A percentile compares a stretch with the other conserved stretches of the same genome.
These are phyloP conservation scores for Aphaenogaster ashmeadi DNA, from an alignment of 1,140 invertebrate species.

Conservation along the genomic window DNA sequence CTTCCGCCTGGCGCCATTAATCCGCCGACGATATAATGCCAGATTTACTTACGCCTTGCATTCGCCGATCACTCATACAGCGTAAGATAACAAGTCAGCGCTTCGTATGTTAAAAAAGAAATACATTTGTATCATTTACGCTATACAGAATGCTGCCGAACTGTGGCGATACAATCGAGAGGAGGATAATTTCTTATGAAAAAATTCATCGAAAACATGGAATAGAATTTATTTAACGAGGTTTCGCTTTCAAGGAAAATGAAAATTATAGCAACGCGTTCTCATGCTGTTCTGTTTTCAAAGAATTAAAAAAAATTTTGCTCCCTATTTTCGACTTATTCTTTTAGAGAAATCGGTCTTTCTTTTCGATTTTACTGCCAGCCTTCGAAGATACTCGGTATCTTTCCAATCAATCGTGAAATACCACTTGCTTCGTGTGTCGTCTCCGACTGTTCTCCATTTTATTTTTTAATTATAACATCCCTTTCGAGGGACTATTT, in stretches of 20 bases:
- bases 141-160: background rate
- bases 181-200: background rate
- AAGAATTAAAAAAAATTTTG: background rate
- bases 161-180: background rate
- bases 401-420: conserved; percentile 5
- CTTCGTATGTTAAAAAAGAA: background rate
- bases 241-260: background rate
- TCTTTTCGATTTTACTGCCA: background rate
- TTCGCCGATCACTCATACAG: background rate
- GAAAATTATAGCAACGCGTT: background rate
- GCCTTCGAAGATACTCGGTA: background rate
- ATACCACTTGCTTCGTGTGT: background rate
- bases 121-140: background rate
- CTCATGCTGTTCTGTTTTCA: background rate
- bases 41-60: conserved; percentile 11
- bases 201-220: background rate
- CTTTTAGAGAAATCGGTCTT: background rate
- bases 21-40: conserved; percentile 25
- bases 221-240: background rate
- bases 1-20: conserved; percentile 50
- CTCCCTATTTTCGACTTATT: background rate
- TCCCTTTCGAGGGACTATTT: background rate
- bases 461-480: background rate
- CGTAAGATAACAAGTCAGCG: background rate
- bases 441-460: background rate